These are phyloP conservation scores for Catocala fraxini DNA, from an alignment of 2,888 invertebrate species.

Conservation along the genomic window DNA sequence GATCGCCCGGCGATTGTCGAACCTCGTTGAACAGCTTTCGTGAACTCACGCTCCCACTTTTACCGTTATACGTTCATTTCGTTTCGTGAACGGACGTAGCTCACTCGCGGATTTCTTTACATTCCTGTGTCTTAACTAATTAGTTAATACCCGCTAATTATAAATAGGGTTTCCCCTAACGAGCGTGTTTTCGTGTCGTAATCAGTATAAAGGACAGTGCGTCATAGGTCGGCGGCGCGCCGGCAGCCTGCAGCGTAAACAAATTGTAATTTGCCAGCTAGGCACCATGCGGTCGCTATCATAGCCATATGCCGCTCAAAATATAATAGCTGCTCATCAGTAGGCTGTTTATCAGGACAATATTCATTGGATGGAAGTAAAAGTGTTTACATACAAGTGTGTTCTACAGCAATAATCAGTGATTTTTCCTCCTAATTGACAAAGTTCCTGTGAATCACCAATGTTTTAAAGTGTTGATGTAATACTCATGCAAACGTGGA, in stretches of 20 bases:
- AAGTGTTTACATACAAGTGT: slow-evolving; percentile 58
- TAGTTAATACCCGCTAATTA: slow-evolving; percentile 60
- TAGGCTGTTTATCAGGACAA: slow-evolving; percentile 44
- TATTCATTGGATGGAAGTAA: slow-evolving; percentile 32
- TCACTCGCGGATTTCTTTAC: slow-evolving; percentile 64
- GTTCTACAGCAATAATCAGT: slow-evolving; percentile 48
- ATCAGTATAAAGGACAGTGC: slow-evolving; percentile 49
- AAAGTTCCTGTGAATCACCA: slow-evolving; percentile 61
- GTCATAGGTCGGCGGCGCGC: slow-evolving; percentile 53
- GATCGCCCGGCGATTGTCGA: slow-evolving; percentile 66
- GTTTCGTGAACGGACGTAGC: slow-evolving; percentile 75
- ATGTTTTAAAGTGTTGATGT: slow-evolving; percentile 64
- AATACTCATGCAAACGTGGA: slow-evolving; percentile 63
- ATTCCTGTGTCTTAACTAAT: slow-evolving; percentile 65
- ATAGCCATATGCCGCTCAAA: slow-evolving; percentile 75
- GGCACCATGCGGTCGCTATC: slow-evolving; percentile 83
- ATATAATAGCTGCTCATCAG: slow-evolving; percentile 55
- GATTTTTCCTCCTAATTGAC: slow-evolving; percentile 49
- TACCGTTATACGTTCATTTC: slow-evolving; percentile 87
- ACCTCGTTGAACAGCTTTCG: slow-evolving; percentile 82
- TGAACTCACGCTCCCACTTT: slow-evolving; percentile 80
- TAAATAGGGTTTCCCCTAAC: slow-evolving; percentile 64
- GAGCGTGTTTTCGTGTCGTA: slow-evolving; percentile 55
- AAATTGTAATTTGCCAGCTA: slow-evolving; percentile 77
- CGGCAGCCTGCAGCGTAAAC: slow-evolving; percentile 71